Evolutionary conservation across 2,113 vertebrate species (phyloP), one percentile per base, ranked within the genome.

Genomic region (Otocyon megalotis): DNA sequence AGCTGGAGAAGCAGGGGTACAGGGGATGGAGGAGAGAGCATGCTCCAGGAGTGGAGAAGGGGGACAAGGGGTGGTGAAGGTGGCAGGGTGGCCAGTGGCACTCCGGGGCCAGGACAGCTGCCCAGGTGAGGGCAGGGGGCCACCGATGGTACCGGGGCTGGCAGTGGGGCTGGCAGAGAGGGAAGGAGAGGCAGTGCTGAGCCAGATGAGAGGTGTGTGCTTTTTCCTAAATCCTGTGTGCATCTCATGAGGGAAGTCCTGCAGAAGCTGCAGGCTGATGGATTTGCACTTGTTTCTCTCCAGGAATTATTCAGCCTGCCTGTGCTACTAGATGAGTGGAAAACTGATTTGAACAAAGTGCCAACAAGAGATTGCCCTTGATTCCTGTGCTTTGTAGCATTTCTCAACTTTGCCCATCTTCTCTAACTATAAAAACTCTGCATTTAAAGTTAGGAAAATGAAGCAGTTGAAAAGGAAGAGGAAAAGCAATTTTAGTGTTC

Each of bases 401-500:
- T 96, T 94, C 74, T 94, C 60, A 85, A 62, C 56, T 97, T 92
- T 94, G 90, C 93, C 82, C 88, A 88, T 90, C 83, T 93, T 69
- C 71, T 96, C 1, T 96, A 96, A 80, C 92, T 76, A 71, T 98
- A 96, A 97, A 88, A 97, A 98, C 90, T 97, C 91, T 98, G 89
- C 91, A 50, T 85, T 97, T 97, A 98, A 95, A 95, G n/a, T 97
- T 98, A 95, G 97, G 97, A 98, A 99, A 98, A 99, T 99, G 99
- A 99, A 99, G 98, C 99, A 99, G 95, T 98, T 99, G 92, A 99
- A 99, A 98, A 99, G 99, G 95, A 99, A 99, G 98, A 99, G 99
- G 93, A 99, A 99, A 99, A 99, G 99, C 97, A 99, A 99, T 99
- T 99, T 99, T 98, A 99, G 99, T 3, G 99, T 99, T 95, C 99